phyloP scores from a whole-genome alignment of 1,140 invertebrate genomes.

The Eriocheir sinensis region DNA sequence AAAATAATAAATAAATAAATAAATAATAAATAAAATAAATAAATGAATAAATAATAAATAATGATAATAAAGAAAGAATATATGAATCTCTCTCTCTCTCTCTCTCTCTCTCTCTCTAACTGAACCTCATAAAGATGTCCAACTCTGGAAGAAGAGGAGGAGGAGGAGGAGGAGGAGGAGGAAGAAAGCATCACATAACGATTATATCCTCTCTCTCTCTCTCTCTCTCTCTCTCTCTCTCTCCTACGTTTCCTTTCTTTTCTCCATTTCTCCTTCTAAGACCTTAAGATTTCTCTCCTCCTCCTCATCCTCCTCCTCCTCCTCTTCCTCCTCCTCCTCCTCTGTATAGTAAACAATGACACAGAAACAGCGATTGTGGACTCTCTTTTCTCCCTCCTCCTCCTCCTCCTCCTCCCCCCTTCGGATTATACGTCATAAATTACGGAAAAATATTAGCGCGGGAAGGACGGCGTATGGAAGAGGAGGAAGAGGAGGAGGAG shows the following conservation, averaged over 20 bases:
- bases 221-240: not conserved
- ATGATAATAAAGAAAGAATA: too few relatives aligned
- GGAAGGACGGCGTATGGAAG: constrained; percentile 29
- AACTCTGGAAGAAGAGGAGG: too few relatives aligned
- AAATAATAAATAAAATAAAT: too few relatives aligned
- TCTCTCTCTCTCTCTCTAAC: too few relatives aligned
- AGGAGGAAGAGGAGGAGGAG: not conserved
- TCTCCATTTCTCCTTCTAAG: not conserved
- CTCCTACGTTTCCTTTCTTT: not conserved
- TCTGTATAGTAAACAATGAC: constrained; percentile 34
- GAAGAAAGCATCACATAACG: too few relatives aligned
- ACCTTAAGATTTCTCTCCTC: not conserved
- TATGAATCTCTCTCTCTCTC: too few relatives aligned
- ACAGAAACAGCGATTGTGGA: constrained; percentile 40
- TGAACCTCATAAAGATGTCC: too few relatives aligned
- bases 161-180: too few relatives aligned
- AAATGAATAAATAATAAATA: too few relatives aligned
- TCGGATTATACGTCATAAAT: constrained; percentile 63
- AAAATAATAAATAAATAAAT: too few relatives aligned
- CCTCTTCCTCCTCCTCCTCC: not conserved
- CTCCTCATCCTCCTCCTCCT: not conserved
- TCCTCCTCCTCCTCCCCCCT: not conserved
- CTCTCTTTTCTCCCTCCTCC: not conserved
- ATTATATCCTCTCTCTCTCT: not conserved
- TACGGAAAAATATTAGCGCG: constrained; percentile 49